Conservation (phyloP, 1,140 invertebrate genomes). For the Daktulosphaira vitifoliae region DNA sequence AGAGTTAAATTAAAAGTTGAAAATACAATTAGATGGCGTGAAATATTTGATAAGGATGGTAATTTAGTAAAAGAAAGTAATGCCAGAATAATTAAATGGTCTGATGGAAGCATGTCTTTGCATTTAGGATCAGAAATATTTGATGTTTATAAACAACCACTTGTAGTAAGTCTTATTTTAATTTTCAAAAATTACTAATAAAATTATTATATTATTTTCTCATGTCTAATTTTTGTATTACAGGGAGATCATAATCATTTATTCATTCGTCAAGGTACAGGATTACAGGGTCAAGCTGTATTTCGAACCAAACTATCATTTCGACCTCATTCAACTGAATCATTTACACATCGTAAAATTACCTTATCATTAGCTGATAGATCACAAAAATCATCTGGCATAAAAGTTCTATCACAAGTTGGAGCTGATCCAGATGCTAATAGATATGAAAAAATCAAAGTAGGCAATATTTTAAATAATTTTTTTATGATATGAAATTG, state of each 20-base stretch:
- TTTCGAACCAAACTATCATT: conserved; percentile 95
- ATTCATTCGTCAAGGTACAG: conserved; percentile 93
- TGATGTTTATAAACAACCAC: conserved; percentile 88
- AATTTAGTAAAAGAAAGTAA: conserved; percentile 86
- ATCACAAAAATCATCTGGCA: conserved; percentile 91
- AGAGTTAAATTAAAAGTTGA: conserved; percentile 87
- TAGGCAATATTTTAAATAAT: conserved; percentile 41
- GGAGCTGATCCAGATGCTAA: conserved; percentile 90
- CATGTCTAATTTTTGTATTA: conserved; percentile 39
- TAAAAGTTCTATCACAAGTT: conserved; percentile 91
- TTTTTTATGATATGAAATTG: background rate
- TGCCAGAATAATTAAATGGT: conserved; percentile 91
- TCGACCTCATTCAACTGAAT: conserved; percentile 94
- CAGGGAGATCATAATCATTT: conserved; percentile 89
- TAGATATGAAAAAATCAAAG: conserved; percentile 81
- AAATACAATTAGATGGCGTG: conserved; percentile 96
- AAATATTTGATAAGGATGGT: conserved; percentile 71
- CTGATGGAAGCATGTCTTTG: conserved; percentile 95
- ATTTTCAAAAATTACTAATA: background rate
- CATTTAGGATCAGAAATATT: conserved; percentile 96
- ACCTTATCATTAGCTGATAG: conserved; percentile 93
- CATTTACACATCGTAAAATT: conserved; percentile 98
- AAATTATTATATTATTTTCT: no score
- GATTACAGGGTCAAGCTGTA: conserved; percentile 93
- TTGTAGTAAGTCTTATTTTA: conserved; percentile 51